Evolutionary conservation across 37 sponge, comb jelly and placozoan genomes (phyloP).

Genomic region (Amphimedon queenslandica): DNA sequence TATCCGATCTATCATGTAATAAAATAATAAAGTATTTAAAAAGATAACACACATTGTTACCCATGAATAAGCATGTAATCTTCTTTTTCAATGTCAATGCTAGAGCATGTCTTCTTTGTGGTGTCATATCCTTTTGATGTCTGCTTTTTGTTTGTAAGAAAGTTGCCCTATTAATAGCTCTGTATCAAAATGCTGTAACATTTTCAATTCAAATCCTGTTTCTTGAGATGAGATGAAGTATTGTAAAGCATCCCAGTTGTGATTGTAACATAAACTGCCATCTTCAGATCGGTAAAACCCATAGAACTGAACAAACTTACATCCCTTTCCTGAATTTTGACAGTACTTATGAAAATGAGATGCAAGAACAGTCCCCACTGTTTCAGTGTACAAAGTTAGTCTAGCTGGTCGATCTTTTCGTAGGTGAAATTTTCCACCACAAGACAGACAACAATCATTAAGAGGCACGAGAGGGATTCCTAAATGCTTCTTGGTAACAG

Average conservation of each 20-base stretch:
- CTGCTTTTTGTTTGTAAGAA: conserved; percentile 23
- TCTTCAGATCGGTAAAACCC: conserved; percentile 1
- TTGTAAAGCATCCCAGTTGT: not conserved
- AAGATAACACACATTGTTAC: no score
- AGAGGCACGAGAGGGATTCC: not conserved
- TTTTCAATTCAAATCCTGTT: conserved; percentile 5
- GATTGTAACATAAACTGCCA: not conserved
- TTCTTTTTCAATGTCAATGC: not conserved
- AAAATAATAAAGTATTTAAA: no score
- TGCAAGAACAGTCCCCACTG: conserved; percentile 1
- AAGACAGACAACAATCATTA: not conserved
- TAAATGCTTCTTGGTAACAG: not conserved
- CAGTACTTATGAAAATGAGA: conserved; percentile 30
- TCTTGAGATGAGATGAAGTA: conserved; percentile 13
- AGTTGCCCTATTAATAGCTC: conserved; percentile 22
- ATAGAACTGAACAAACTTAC: conserved; percentile 15
- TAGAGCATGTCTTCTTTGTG: not conserved
- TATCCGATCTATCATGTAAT: not conserved
- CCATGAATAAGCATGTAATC: no score
- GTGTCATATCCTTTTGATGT: conserved; percentile 14
- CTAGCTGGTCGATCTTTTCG: conserved; percentile 10
- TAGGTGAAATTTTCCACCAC: not conserved
- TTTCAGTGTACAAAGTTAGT: not conserved
- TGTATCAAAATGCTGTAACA: conserved; percentile 5
- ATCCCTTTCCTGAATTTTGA: conserved; percentile 6